These are phyloP conservation scores for Lumbricus terrestris DNA, from an alignment of 2,888 invertebrate genomes.

Conservation along the genomic window DNA sequence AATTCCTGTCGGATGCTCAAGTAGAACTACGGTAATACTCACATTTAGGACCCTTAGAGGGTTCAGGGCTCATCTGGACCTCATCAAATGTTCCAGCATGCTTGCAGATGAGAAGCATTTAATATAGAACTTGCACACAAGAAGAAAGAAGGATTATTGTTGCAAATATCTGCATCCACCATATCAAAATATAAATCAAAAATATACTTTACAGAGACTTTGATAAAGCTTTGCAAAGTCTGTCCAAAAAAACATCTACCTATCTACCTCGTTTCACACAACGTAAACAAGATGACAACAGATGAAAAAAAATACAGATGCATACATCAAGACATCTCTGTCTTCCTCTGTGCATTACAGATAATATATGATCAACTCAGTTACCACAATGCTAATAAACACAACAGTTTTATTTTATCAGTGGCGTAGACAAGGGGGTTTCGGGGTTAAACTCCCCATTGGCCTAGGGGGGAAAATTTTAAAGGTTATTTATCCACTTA, in stretches of 20 bases:
- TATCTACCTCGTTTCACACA: not conserved
- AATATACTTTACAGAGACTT: slow-evolving; percentile 3
- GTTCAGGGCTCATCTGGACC: no score
- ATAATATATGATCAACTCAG: not conserved
- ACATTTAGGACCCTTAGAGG: no score
- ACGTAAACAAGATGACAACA: not conserved
- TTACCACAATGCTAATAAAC: not conserved
- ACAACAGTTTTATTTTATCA: no score
- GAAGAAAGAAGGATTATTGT: not conserved
- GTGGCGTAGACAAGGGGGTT: no score
- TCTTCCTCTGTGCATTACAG: not conserved
- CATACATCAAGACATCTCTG: not conserved
- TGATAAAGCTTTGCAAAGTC: not conserved
- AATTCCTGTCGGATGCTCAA: no score
- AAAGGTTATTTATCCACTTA: no score
- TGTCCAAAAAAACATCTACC: not conserved
- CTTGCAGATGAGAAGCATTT: not conserved
- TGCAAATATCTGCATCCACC: not conserved
- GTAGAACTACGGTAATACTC: no score
- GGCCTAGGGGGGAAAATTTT: no score
- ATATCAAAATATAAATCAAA: not conserved
- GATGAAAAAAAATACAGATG: not conserved
- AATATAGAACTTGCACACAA: not conserved
- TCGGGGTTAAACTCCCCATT: no score
- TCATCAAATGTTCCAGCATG: no score